Evolutionary conservation across 1,140 invertebrate genomes (phyloP), one percentile per base, ranked within the genome.

Genomic region (Polypedilum pembai): DNA sequence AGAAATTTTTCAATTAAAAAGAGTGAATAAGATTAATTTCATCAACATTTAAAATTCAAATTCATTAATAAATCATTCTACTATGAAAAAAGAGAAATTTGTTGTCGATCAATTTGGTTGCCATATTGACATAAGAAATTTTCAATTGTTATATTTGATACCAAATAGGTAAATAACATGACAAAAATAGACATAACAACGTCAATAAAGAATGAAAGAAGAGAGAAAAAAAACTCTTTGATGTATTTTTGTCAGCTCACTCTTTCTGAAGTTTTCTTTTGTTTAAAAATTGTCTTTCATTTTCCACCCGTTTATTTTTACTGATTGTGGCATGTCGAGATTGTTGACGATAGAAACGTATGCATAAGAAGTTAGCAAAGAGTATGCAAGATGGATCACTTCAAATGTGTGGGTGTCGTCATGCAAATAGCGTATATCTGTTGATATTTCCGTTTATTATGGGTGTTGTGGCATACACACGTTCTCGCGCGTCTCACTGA

Each of bases 391-490:
- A 56, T 56, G 45, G 45, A 56, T 56, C 45, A 56, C 45, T 56
- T 56, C 10, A n/a, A 56, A n/a, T 56, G 3, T 56, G 45, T 56
- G 12, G 45, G 45, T 12, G 45, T n/a, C 45, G 45, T n/a, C 45
- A 56, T 56, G 45, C 45, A 56, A 56, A 56, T 56, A 56, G 45
- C n/a, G 12, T 56, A 56, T 56, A 56, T 56, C 45, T 56, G 45
- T 56, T 56, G 45, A 56, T 56, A 56, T 56, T 56, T 56, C 45
- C 45, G 45, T 56, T 45, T 45, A 45, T 45, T 56, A 56, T 56
- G 45, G 45, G 45, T 56, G 45, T 56, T 56, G 45, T 12, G 45
- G 45, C n/a, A n/a, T n/a, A 12, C 45, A 45, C n/a, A 56, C 24
- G 24, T 33, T 33, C 24, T n/a, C n/a, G n/a, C n/a, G n/a, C 41